Evolutionary conservation across 2,113 vertebrate species (phyloP).

Genomic region (Caranx melampygus): DNA sequence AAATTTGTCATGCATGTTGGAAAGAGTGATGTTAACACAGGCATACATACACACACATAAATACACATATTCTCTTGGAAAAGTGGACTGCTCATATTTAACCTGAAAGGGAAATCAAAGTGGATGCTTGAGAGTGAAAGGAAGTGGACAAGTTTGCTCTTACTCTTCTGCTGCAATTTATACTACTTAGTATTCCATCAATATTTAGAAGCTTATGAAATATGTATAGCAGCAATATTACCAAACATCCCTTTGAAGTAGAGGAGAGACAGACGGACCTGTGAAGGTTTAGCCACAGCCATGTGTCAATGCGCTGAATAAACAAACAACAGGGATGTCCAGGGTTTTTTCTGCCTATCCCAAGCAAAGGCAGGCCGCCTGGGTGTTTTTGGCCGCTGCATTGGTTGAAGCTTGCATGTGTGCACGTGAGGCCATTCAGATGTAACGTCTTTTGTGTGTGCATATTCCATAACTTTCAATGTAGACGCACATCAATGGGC

Average conservation of each 20-base stretch:
- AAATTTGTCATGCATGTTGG: constrained; percentile 8
- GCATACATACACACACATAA: background rate
- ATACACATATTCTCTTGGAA: constrained; percentile 13
- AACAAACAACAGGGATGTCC: constrained; percentile 47
- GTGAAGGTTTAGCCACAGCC: constrained; percentile 32
- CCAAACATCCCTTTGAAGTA: constrained; percentile 61
- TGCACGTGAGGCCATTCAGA: too few species aligned
- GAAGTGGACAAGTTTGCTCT: constrained; percentile 8
- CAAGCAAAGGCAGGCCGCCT: too few species aligned
- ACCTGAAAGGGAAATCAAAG: constrained; percentile 63
- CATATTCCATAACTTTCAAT: too few species aligned
- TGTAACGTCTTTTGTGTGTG: too few species aligned
- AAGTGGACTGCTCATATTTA: constrained; percentile 39
- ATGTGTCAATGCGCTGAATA: constrained; percentile 41
- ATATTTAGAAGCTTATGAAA: constrained; percentile 71
- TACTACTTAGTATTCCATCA: constrained; percentile 41
- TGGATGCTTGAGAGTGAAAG: constrained; percentile 20
- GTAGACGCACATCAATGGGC: too few species aligned
- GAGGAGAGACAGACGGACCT: constrained; percentile 39
- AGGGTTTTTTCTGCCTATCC: background rate
- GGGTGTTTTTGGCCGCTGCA: too few species aligned
- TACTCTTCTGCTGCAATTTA: constrained; percentile 41
- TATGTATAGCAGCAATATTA: constrained; percentile 59
- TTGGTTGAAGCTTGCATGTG: too few species aligned
- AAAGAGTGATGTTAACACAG: constrained; percentile 7